Evolutionary conservation across 2,113 vertebrate genomes (phyloP), one percentile per base, ranked within the genome.

Genomic region (Phainopepla nitens): DNA sequence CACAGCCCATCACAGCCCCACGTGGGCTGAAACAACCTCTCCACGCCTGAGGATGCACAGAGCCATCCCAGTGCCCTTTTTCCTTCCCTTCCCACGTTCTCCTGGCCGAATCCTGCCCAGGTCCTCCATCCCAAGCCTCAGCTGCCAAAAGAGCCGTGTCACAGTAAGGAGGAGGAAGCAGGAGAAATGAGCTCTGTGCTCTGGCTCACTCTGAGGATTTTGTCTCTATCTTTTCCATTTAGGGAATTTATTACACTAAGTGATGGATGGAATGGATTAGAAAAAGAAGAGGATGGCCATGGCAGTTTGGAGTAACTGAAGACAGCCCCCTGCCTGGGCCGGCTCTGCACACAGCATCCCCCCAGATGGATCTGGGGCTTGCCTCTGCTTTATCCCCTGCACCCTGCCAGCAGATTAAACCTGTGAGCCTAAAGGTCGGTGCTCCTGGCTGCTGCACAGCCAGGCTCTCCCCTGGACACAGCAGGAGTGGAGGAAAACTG

Each of bases 211-310:
- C 21, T 0, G 36, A 82, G 84, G 49, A 2, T 86, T 92, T 83
- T 78, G 31, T 33, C 80, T 73, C 58, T 42, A 23, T 83, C 42
- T 92, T 90, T 92, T 90, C 86, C 68, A 82, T 83, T 57, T 86
- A 70, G 71, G 82, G 71, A 62, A 60, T 81, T 94, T 58, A 61
- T 90, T 61, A 49, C 33, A 33, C 47, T 17, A 57, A 76, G 25
- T 49, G 36, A 90, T 64, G 36, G 95, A 61, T 19, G 31, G 75
- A 82, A 54, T 28, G 53, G 70, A 49, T 80, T 81, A 33, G 44
- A 77, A 50, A 27, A 11, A 71, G 54, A 50, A 29, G 45, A 39
- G 39, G 56, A 54, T 86, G 65, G 79, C 76, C 50, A 3, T 21
- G 11, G 21, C 11, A 25, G 72, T 27, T 44, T 18, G 73, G 84